Evolutionary conservation across 2,797 vertebrate species (phyloP).

Genomic region (Tadarida brasiliensis): DNA sequence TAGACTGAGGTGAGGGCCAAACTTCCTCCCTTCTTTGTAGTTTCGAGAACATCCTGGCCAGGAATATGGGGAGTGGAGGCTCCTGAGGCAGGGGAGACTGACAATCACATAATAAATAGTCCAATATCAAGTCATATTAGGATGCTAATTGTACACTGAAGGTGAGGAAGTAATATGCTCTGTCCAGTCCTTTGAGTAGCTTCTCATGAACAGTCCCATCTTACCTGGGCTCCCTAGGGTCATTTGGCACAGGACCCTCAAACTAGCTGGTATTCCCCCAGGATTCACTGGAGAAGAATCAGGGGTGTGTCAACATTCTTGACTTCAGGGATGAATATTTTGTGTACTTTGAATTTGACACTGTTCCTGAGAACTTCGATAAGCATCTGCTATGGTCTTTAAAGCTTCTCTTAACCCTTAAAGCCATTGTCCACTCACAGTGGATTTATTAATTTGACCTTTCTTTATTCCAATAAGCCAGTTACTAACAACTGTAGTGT

Average conservation of each 20-base stretch:
- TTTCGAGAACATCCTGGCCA: neutral
- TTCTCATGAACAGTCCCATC: neutral
- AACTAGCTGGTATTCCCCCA: rapidly evolving
- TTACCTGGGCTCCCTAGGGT: neutral
- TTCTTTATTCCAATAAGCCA: neutral
- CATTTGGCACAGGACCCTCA: neutral
- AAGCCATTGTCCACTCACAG: neutral
- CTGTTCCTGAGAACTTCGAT: neutral
- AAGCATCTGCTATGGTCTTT: neutral
- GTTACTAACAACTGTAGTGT: neutral
- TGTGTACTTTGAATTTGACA: neutral
- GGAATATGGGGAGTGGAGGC: neutral
- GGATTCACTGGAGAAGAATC: neutral
- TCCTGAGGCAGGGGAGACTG: neutral
- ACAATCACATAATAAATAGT: neutral
- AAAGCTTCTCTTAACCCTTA: neutral
- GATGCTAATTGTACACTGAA: rapidly evolving
- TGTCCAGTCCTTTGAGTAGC: neutral
- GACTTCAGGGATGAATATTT: neutral
- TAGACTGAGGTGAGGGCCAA: neutral
- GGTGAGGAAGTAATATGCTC: neutral
- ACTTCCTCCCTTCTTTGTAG: neutral
- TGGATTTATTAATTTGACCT: neutral
- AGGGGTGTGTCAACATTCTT: neutral
- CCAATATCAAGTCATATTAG: neutral